These are phyloP conservation scores for Drosophila asahinai DNA, from an alignment of 1,140 invertebrate species.

Conservation along the genomic window DNA sequence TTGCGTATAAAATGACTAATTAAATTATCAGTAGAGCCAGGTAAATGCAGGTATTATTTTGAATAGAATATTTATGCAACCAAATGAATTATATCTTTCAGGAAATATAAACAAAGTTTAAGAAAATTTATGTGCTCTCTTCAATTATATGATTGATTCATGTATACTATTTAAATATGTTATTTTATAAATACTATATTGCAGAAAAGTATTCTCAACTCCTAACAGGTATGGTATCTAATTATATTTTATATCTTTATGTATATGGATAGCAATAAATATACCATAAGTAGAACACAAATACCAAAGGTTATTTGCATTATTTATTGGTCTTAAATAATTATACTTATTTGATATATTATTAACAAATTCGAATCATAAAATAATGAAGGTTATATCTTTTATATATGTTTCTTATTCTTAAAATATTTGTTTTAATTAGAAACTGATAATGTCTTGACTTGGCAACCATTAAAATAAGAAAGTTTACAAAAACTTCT, in stretches of 20 bases:
- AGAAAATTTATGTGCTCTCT: no score
- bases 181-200: not conserved
- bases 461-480: no score
- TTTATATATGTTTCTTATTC: not conserved
- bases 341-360: not conserved
- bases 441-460: accelerated
- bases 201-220: not conserved
- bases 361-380: not conserved
- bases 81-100: not conserved
- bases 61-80: not conserved
- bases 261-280: not conserved
- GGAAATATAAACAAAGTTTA: not conserved
- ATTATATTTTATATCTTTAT: no score
- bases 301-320: no score
- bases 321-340: no score
- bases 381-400: not conserved
- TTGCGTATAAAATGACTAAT: constrained; percentile 1
- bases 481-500: not conserved
- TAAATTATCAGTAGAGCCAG: not conserved
- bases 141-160: not conserved
- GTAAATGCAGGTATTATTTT: not conserved
- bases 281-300: no score
- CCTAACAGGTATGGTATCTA: not conserved
- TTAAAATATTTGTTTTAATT: not conserved
- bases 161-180: not conserved